These are phyloP conservation scores for Emydoidea blandingii DNA, from an alignment of 2,797 vertebrate genomes.

Conservation along the genomic window DNA sequence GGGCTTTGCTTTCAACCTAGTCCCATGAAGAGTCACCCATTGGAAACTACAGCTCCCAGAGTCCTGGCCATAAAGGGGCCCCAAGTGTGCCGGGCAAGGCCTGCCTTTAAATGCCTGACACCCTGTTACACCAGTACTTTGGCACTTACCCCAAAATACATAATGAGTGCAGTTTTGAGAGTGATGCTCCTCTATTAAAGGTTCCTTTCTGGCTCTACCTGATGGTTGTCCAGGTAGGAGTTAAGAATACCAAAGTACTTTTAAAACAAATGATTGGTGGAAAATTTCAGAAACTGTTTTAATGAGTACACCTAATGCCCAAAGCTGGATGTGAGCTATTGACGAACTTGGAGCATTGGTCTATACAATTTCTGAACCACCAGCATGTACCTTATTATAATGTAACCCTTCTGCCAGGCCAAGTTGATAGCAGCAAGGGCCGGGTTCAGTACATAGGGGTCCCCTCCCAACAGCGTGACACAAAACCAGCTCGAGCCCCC, in stretches of 20 bases:
- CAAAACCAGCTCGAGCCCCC: no score
- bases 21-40: neutral
- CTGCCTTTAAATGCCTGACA: fast-evolving
- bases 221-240: fast-evolving
- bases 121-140: neutral
- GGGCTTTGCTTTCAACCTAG: neutral
- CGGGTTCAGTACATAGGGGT: no score
- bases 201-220: neutral
- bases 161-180: fast-evolving
- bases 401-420: neutral
- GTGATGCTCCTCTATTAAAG: neutral
- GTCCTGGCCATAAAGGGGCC: neutral
- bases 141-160: neutral
- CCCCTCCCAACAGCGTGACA: no score
- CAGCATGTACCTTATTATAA: slow-evolving; percentile 48
- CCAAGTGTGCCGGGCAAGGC: neutral
- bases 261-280: neutral
- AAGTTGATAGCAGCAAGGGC: no score
- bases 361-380: neutral
- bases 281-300: no score
- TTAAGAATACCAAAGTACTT: neutral
- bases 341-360: neutral
- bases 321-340: slow-evolving; percentile 29
- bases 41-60: neutral
- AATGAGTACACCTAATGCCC: neutral